Conservation (phyloP, 2,888 invertebrate genomes). For the Acrobasis consociella region DNA sequence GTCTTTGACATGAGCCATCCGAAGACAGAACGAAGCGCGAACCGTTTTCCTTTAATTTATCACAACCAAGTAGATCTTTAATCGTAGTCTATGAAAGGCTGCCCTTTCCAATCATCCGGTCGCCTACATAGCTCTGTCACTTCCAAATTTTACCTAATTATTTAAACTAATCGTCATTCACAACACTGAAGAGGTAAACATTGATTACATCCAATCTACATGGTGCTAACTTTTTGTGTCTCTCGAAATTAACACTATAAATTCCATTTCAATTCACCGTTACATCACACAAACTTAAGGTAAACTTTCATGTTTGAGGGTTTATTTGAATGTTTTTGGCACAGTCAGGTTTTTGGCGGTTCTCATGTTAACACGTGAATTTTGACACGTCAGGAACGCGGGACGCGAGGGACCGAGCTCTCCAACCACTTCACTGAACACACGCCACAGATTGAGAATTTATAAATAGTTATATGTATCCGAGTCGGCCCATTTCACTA, state of each 20-base stretch:
- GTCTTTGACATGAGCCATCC: conserved; percentile 48
- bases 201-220: conserved; percentile 67
- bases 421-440: conserved; percentile 59
- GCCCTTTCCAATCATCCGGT: conserved; percentile 37
- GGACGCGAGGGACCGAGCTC: conserved; percentile 53
- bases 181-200: conserved; percentile 82
- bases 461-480: conserved; percentile 75
- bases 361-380: conserved; percentile 61
- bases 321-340: conserved; percentile 66
- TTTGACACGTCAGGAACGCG: conserved; percentile 46
- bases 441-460: conserved; percentile 62
- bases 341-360: conserved; percentile 59
- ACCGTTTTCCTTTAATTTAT: conserved; percentile 51
- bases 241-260: conserved; percentile 37
- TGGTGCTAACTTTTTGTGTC: conserved; percentile 57
- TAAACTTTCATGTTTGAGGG: conserved; percentile 50
- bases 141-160: conserved; percentile 46
- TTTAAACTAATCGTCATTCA: conserved; percentile 66
- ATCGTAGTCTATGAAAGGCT: conserved; percentile 46
- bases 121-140: conserved; percentile 55
- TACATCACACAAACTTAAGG: conserved; percentile 47
- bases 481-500: conserved; percentile 59
- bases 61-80: conserved; percentile 67
- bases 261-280: conserved; percentile 58
- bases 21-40: conserved; percentile 49